Conservation (phyloP, 30 jellyfish, hydroid and myxozoan species). For the Aurelia coerulea region DNA sequence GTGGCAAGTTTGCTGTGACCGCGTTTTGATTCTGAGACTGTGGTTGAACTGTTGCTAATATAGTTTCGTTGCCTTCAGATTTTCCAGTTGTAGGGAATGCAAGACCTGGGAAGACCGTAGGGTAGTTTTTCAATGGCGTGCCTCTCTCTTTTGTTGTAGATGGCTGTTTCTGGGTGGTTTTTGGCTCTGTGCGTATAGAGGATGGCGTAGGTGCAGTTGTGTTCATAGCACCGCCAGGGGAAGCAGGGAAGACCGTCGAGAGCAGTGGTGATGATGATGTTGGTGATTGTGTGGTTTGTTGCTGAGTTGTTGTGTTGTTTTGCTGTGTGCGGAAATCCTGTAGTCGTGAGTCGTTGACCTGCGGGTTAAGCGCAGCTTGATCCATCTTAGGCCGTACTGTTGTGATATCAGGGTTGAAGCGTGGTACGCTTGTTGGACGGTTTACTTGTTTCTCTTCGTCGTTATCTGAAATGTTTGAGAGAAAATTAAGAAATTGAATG, state of each 20-base stretch:
- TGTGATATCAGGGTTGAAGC: constrained; percentile 16
- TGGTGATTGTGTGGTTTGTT: neutral
- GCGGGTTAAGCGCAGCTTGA: constrained; percentile 60
- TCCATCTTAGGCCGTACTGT: constrained; percentile 54
- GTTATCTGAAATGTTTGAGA: too few species aligned
- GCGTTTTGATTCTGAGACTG: neutral
- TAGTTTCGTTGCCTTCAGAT: neutral
- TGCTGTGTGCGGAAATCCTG: constrained; percentile 3
- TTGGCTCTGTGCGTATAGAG: neutral
- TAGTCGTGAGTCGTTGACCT: constrained; percentile 35
- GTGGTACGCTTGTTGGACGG: constrained; percentile 24
- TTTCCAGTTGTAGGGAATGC: constrained; percentile 43
- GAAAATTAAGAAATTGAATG: too few species aligned
- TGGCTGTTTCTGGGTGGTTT: neutral
- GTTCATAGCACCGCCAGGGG: constrained; percentile 19
- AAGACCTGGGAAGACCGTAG: constrained; percentile 56
- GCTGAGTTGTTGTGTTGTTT: constrained; percentile 13
- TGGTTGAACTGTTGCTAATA: constrained; percentile 3
- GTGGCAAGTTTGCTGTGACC: constrained; percentile 2
- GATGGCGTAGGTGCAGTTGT: constrained; percentile 7
- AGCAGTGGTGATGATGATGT: neutral
- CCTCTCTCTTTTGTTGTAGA: constrained; percentile 26
- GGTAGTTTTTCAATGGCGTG: constrained; percentile 31
- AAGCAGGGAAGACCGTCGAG: constrained; percentile 35
- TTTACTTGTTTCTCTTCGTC: neutral